A percentile compares a stretch with the other conserved stretches of the same genome.
phyloP scores from a whole-genome alignment of 1,140 invertebrate genomes.

The Solen grandis region DNA sequence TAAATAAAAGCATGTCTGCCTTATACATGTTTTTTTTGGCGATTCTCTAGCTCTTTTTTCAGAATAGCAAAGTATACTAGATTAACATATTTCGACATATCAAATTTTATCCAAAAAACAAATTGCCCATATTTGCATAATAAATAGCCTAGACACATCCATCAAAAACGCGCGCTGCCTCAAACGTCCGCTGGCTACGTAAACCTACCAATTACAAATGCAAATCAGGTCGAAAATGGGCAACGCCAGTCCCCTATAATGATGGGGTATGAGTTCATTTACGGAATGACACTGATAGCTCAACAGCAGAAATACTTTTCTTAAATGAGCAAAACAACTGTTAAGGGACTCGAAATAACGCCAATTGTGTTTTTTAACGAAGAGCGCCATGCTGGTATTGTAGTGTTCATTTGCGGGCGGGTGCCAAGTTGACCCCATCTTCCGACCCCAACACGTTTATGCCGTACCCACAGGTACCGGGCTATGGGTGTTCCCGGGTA shows the following conservation, averaged over 20 bases:
- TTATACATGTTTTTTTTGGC: too few species aligned
- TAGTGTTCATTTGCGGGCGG: not conserved
- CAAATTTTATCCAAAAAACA: too few species aligned
- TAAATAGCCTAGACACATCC: slow-evolving; percentile 37
- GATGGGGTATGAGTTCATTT: slow-evolving; percentile 2
- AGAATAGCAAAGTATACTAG: too few species aligned
- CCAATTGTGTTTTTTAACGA: not conserved
- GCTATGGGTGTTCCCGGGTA: too few species aligned
- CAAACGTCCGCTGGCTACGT: slow-evolving; percentile 10
- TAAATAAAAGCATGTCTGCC: too few species aligned
- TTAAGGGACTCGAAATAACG: not conserved
- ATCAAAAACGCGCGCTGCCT: slow-evolving; percentile 9
- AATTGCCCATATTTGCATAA: slow-evolving; percentile 56
- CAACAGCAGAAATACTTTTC: slow-evolving; percentile 3
- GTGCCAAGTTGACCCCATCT: not conserved
- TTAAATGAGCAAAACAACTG: not conserved
- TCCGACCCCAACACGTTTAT: not conserved
- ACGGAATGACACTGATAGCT: slow-evolving; percentile 28
- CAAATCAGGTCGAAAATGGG: slow-evolving; percentile 39
- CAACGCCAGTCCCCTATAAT: slow-evolving; percentile 7
- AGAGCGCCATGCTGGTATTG: not conserved
- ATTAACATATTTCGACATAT: too few species aligned
- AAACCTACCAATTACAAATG: slow-evolving; percentile 37
- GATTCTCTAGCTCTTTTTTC: too few species aligned
- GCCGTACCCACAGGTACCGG: too few species aligned